Evolutionary conservation across 1,140 invertebrate genomes (phyloP).

Genomic region (Drosophila dunni): DNA sequence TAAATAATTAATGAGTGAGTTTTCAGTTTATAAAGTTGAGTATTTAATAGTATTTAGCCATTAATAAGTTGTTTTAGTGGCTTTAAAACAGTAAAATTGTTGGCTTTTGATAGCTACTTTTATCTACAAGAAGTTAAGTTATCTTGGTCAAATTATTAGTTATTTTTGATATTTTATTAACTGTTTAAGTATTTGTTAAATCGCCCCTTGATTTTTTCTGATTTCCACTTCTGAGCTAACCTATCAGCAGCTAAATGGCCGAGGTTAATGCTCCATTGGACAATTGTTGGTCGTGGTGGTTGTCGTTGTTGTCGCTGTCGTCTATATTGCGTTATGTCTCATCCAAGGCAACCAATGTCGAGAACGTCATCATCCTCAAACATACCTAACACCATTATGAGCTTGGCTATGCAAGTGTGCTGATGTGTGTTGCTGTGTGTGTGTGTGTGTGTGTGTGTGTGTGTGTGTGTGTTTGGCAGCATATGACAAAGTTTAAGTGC

Average conservation of each 20-base stretch:
- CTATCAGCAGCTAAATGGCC: slow-evolving; percentile 43
- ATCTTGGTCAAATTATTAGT: too few relatives aligned
- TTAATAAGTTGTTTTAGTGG: too few relatives aligned
- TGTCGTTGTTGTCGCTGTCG: slow-evolving; percentile 13
- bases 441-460: slow-evolving; percentile 2
- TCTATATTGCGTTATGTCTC: slow-evolving; percentile 57
- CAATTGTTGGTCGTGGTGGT: slow-evolving; percentile 40
- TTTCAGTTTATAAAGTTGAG: too few relatives aligned
- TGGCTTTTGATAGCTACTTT: too few relatives aligned
- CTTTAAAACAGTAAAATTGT: too few relatives aligned
- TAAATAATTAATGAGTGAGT: too few relatives aligned
- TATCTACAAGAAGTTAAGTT: too few relatives aligned
- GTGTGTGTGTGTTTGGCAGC: slow-evolving; percentile 25
- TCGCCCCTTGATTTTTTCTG: too few relatives aligned
- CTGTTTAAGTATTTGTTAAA: too few relatives aligned
- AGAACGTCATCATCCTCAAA: slow-evolving; percentile 45
- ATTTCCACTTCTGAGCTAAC: slow-evolving; percentile 25
- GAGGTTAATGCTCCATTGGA: slow-evolving; percentile 78
- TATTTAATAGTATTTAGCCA: too few relatives aligned
- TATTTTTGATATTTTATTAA: too few relatives aligned
- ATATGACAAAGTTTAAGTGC: slow-evolving; percentile 83
- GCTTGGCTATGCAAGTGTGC: background rate
- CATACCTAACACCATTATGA: slow-evolving; percentile 46
- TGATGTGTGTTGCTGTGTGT: slow-evolving; percentile 15
- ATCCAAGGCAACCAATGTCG: slow-evolving; percentile 68